Base-by-base conservation (phyloP, 1,140 invertebrate species). In the Zelostemma sp. region DNA sequence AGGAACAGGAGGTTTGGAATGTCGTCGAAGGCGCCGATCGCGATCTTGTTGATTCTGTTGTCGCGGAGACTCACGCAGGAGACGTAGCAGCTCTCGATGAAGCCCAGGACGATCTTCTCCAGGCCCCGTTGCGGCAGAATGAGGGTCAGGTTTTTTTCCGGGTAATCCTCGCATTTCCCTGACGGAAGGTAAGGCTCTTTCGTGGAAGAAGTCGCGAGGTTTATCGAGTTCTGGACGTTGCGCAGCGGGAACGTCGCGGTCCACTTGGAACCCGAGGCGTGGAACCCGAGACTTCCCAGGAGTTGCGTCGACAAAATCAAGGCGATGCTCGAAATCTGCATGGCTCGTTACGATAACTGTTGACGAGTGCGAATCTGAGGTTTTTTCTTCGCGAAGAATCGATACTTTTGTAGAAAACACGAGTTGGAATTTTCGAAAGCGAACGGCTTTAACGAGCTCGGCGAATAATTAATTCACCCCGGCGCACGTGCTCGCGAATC, bases 151-250 rank as follows among this genome's bases (percentile, higher is more conserved):
- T 70, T 65, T 21, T 51, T 68, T 33, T 72, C 48, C 3, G 40
- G 66, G 19, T 73, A 65, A 51, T 78, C 63, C 46, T 76, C 68
- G 31, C 80, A 81, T 74, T 73, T 78, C 21, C 80, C 80, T 1
- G 73, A 67, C 19, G 78, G 74, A 0, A 77, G 11, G 25, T 70
- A 33, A 33, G 53, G 49, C 3, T 56, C 25, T 11, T 56, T 51
- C 0, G 56, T 18, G 1, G 40, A 49, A 11, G 25, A 11, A 5
- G 58, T 60, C 12, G 51, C 38, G 15, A 65, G 55, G 38, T 71
- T 68, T 21, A 74, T 74, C 3, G 75, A 75, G 14, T 54, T 18
- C 0, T 68, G 51, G 17, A 77, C 50, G 28, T 70, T 50, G 43
- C 57, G 59, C 14, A 80, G 45, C 5, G 78, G 78, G 61, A 77